phyloP scores from a whole-genome alignment of 1,140 invertebrate species.

The Bombus terrestris region DNA sequence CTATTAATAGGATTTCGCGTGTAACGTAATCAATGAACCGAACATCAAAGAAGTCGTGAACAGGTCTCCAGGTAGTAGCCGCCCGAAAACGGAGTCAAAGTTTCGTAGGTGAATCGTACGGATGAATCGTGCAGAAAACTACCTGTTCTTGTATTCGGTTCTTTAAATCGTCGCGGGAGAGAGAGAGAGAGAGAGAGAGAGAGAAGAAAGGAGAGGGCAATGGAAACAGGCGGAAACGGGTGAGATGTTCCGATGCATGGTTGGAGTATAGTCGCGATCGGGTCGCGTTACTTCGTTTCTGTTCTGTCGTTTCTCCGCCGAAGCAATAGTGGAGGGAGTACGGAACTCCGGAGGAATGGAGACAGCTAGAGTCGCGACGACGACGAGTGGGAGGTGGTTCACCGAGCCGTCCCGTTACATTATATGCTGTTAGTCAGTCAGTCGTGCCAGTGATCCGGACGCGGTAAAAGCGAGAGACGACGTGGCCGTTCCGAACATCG shows the following conservation, averaged over 20 bases:
- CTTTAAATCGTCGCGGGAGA: constrained; percentile 14
- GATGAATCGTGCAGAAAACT: constrained; percentile 1
- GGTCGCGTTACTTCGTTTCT: background rate
- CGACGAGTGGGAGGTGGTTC: constrained; percentile 73
- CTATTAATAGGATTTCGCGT: background rate
- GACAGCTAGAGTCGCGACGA: constrained; percentile 47
- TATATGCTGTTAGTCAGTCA: constrained; percentile 79
- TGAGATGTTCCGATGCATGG: background rate
- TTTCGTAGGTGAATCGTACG: too few relatives aligned
- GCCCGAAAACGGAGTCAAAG: background rate
- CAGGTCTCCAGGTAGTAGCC: too few relatives aligned
- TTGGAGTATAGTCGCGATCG: background rate
- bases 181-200: too few relatives aligned
- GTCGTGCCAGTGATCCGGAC: constrained; percentile 72
- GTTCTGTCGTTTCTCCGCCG: constrained; percentile 1
- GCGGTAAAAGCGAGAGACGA: constrained; percentile 49
- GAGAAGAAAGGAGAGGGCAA: background rate
- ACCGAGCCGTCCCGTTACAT: constrained; percentile 75
- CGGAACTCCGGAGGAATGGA: constrained; percentile 25
- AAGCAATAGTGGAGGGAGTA: constrained; percentile 12
- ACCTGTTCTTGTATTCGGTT: constrained; percentile 8
- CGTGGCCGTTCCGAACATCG: background rate
- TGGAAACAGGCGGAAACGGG: background rate
- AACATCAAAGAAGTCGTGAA: background rate
- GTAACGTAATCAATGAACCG: background rate